Base-by-base conservation (phyloP, 2,797 vertebrate genomes). In the Lepidocolaptes lacrymiger region DNA sequence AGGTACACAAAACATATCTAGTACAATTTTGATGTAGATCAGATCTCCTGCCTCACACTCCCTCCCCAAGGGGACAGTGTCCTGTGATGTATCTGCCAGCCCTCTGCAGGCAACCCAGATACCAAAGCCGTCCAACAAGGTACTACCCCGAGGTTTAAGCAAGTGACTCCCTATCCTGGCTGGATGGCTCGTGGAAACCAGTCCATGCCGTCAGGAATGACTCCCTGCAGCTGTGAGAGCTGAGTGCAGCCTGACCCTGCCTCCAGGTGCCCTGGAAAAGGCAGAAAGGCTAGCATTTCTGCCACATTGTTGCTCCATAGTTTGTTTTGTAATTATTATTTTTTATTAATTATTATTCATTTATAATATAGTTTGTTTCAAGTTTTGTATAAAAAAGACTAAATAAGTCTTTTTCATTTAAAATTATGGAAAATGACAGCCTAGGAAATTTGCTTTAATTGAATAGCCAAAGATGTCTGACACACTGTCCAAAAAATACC, bases 221-320 rank as follows among this genome's bases (percentile, higher is more conserved):
- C 18, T 24, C n/a, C 24, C 21, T 28, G 1, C 28, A 27, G 48
- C 43, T 27, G 41, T 8, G 52, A 14, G 39, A 44, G 44, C 44
- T 44, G 44, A 23, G 24, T 1, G 2, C 41, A 79, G 63, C 32
- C 91, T 66, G 51, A 64, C 7, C 28, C 46, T 19, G 10, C 9
- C 51, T 91, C 2, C 3, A 32, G 23, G 18, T 6, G 8, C 19
- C 7, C 32, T 0, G 1, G 32, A 10, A 67, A 52, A 37, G 0
- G 6, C 49, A 39, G 21, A 56, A 77, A 77, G 9, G 8, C 22
- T 91, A 26, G 32, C 8, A 10, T 36, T 63, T 75, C 71, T 55
- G 14, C 20, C 10, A 3, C 28, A 37, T 18, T 77, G 12, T 9
- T 82, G 17, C 56, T 77, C 48, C 52, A 56, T 1, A 26, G 8